These are phyloP conservation scores for Philopedon plagiatum DNA, from an alignment of 2,888 invertebrate genomes.

Conservation along the genomic window DNA sequence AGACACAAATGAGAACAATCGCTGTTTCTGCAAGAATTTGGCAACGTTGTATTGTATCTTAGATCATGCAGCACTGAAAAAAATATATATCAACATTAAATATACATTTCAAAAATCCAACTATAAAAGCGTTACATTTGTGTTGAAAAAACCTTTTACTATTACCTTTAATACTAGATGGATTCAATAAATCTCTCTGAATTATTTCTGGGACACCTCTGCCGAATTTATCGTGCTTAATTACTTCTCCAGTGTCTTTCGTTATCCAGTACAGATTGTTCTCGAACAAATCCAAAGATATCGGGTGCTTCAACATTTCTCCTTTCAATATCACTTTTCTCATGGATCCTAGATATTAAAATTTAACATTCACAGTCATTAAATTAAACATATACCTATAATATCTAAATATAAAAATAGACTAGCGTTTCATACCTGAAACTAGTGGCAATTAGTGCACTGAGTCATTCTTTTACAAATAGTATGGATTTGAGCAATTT, in stretches of 20 bases:
- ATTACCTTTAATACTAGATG: slow-evolving; percentile 86
- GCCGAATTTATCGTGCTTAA: slow-evolving; percentile 96
- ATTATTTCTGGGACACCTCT: slow-evolving; percentile 90
- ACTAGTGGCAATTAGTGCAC: no score
- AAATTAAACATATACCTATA: no score
- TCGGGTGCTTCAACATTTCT: slow-evolving; percentile 83
- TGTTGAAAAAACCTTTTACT: no score
- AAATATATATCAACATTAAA: neutral
- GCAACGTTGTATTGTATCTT: slow-evolving; percentile 84
- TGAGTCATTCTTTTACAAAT: no score
- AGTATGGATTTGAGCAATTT: no score
- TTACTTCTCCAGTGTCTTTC: slow-evolving; percentile 87
- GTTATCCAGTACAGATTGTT: slow-evolving; percentile 95
- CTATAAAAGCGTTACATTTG: no score
- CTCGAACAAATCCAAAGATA: slow-evolving; percentile 94
- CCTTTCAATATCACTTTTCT: slow-evolving; percentile 82
- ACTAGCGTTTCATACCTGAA: no score
- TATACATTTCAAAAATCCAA: no score
- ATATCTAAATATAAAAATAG: no score
- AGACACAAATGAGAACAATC: slow-evolving; percentile 95
- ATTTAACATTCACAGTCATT: neutral
- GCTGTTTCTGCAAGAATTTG: slow-evolving; percentile 78
- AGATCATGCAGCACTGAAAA: slow-evolving; percentile 82
- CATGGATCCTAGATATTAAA: slow-evolving; percentile 67
- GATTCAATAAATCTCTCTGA: slow-evolving; percentile 86